Evolutionary conservation across 2,797 vertebrate genomes (phyloP).

Genomic region (Spea hammondii): DNA sequence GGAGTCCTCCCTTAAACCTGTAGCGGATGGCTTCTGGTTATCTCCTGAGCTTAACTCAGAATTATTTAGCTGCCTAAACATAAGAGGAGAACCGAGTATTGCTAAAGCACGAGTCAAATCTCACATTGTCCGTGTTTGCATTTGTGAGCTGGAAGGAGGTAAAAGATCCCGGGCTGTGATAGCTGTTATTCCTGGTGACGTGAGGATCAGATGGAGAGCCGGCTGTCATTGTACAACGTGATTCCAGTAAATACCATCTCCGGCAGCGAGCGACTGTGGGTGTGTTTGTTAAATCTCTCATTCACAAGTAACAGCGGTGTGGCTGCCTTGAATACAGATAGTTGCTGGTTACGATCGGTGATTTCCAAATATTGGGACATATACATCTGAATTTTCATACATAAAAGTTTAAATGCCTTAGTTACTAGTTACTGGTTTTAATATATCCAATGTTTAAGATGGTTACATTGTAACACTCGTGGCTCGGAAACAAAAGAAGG

Average conservation of each 20-base stretch:
- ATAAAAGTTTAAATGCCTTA: neutral
- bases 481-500: too few relatives aligned
- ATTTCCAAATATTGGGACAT: neutral
- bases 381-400: neutral
- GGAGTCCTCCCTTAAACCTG: too few relatives aligned
- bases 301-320: constrained; percentile 4
- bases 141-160: neutral
- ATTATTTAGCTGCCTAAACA: too few relatives aligned
- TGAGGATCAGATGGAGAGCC: constrained; percentile 34
- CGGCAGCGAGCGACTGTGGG: constrained; percentile 33
- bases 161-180: neutral
- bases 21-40: too few relatives aligned
- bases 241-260: constrained; percentile 21
- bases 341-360: neutral
- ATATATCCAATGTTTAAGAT: too few relatives aligned
- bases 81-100: too few relatives aligned
- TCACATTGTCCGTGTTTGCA: neutral
- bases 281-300: constrained; percentile 29
- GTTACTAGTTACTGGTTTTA: too few relatives aligned
- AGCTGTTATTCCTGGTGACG: constrained; percentile 34
- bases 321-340: neutral
- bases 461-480: too few relatives aligned
- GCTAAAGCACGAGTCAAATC: neutral
- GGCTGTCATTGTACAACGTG: constrained; percentile 1
- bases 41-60: too few relatives aligned